These are phyloP conservation scores for Hycleus cichorii DNA, from an alignment of 1,140 invertebrate genomes.

Conservation along the genomic window DNA sequence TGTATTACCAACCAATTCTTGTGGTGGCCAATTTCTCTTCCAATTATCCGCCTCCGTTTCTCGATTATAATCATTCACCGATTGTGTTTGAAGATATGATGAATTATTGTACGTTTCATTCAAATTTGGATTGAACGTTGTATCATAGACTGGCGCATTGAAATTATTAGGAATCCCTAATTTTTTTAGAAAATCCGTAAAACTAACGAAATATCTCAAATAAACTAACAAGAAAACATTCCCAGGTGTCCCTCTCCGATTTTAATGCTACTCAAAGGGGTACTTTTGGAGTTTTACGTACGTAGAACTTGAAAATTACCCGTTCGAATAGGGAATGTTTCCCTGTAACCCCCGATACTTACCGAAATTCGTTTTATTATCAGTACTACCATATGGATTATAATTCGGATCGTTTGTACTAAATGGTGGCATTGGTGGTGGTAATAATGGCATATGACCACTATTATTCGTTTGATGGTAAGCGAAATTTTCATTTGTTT, in stretches of 20 bases:
- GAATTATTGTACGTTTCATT: not conserved
- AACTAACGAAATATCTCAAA: too few species aligned
- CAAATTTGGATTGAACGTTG: not conserved
- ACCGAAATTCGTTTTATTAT: slow-evolving; percentile 9
- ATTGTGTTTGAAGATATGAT: slow-evolving; percentile 13
- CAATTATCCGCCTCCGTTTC: slow-evolving; percentile 33
- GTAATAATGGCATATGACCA: slow-evolving; percentile 43
- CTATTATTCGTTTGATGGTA: slow-evolving; percentile 5
- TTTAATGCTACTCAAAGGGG: too few species aligned
- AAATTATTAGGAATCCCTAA: not conserved
- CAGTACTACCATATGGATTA: not conserved
- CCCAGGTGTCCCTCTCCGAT: too few species aligned
- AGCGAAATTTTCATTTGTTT: slow-evolving; percentile 10
- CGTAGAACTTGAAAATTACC: too few species aligned
- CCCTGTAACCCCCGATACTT: not conserved
- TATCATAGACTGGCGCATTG: not conserved
- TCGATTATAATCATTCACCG: slow-evolving; percentile 33
- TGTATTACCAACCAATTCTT: not conserved
- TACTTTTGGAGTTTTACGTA: too few species aligned
- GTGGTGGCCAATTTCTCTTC: slow-evolving; percentile 31
- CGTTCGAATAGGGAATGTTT: too few species aligned
- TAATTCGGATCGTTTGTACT: slow-evolving; percentile 20
- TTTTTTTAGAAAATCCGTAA: too few species aligned
- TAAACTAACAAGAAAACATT: too few species aligned
- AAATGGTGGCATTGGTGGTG: slow-evolving; percentile 53